phyloP scores from a whole-genome alignment of 2,888 invertebrate species.

The Chloroclysta siterata region DNA sequence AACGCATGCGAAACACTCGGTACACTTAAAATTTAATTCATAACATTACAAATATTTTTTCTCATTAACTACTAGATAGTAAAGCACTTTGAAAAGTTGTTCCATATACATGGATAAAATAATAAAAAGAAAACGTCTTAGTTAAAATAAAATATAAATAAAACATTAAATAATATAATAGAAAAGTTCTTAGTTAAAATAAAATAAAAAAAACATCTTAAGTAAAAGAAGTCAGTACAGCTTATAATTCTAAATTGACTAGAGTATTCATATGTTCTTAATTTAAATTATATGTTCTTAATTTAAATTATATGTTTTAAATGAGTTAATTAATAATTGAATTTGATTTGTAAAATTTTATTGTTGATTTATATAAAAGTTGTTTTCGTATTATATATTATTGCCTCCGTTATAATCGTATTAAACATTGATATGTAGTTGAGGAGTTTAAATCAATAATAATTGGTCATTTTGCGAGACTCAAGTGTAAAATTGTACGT shows the following conservation, averaged over 20 bases:
- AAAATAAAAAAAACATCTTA: slow-evolving; percentile 2
- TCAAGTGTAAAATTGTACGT: slow-evolving; percentile 40
- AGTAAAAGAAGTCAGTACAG: slow-evolving; percentile 48
- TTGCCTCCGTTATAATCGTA: slow-evolving; percentile 68
- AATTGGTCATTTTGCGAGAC: slow-evolving; percentile 40
- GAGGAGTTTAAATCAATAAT: slow-evolving; percentile 59
- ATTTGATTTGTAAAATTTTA: slow-evolving; percentile 6
- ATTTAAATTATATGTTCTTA: slow-evolving; percentile 33
- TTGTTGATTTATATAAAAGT: slow-evolving; percentile 22
- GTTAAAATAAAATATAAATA: slow-evolving; percentile 15
- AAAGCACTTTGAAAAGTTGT: slow-evolving; percentile 84
- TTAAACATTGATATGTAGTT: slow-evolving; percentile 77
- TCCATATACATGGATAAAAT: slow-evolving; percentile 67
- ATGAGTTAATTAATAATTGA: slow-evolving; percentile 12
- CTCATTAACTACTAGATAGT: slow-evolving; percentile 81
- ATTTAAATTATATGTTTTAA: slow-evolving; percentile 35
- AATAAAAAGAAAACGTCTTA: slow-evolving; percentile 40
- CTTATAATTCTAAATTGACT: slow-evolving; percentile 78
- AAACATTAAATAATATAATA: slow-evolving; percentile 31
- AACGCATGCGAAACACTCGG: slow-evolving; percentile 76
- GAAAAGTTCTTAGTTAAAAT: slow-evolving; percentile 29
- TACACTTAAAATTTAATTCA: slow-evolving; percentile 74
- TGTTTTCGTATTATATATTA: slow-evolving; percentile 53
- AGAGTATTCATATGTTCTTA: slow-evolving; percentile 51
- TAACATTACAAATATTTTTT: slow-evolving; percentile 80